These are phyloP conservation scores for Phrynocephalus versicolor DNA, from an alignment of 2,113 vertebrate genomes.

Conservation along the genomic window DNA sequence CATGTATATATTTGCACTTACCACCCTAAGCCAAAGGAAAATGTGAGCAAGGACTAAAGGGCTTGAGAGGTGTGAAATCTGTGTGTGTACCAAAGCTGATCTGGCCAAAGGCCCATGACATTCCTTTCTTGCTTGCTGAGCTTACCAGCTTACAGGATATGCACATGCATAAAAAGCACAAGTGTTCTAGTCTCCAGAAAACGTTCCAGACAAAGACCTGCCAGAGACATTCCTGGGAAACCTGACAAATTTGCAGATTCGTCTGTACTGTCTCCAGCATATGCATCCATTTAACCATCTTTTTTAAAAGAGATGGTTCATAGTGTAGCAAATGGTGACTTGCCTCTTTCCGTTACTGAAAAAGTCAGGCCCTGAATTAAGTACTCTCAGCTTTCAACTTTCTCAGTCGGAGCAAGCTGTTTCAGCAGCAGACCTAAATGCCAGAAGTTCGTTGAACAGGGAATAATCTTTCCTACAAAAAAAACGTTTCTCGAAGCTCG, in stretches of 20 bases:
- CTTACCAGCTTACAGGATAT: slow-evolving; percentile 64
- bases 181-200: slow-evolving; percentile 61
- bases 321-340: slow-evolving; percentile 45
- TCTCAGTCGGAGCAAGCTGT: slow-evolving; percentile 44
- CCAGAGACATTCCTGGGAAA: slow-evolving; percentile 74
- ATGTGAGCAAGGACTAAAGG: slow-evolving; percentile 30
- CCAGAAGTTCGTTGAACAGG: slow-evolving; percentile 49
- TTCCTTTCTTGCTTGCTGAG: slow-evolving; percentile 46
- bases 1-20: slow-evolving; percentile 36
- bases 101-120: slow-evolving; percentile 58
- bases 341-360: slow-evolving; percentile 38
- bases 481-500: slow-evolving; percentile 34
- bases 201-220: slow-evolving; percentile 70
- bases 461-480: slow-evolving; percentile 50
- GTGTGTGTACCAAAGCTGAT: slow-evolving; percentile 40
- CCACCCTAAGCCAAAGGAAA: slow-evolving; percentile 26
- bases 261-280: slow-evolving; percentile 62
- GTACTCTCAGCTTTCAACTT: slow-evolving; percentile 32
- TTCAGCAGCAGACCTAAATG: slow-evolving; percentile 47
- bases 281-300: slow-evolving; percentile 59
- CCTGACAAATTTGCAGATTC: slow-evolving; percentile 67
- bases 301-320: slow-evolving; percentile 23
- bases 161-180: slow-evolving; percentile 55
- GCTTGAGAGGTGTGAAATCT: slow-evolving; percentile 54
- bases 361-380: slow-evolving; percentile 56